Evolutionary conservation across 2,888 invertebrate genomes (phyloP).

Genomic region (Andrena hattorfiana): DNA sequence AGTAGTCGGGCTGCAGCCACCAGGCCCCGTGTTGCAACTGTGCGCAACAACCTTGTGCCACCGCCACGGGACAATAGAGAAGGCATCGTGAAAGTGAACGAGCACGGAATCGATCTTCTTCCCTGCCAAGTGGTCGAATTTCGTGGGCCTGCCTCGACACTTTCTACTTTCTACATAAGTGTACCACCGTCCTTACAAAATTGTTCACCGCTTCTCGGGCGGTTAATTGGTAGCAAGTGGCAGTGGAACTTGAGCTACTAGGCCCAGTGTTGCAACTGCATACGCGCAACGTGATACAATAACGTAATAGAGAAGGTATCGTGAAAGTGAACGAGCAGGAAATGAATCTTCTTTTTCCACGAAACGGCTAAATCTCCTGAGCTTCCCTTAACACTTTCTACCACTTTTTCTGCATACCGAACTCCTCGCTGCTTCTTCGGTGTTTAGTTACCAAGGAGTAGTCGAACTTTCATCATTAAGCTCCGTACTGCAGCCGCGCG

Average conservation of each 20-base stretch:
- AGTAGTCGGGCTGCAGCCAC: conserved; percentile 48
- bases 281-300: too few relatives aligned
- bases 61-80: conserved; percentile 14
- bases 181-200: too few relatives aligned
- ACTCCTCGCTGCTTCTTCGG: neutral
- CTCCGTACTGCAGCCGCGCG: too few relatives aligned
- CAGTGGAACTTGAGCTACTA: too few relatives aligned
- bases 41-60: conserved; percentile 1
- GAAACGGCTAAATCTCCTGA: neutral
- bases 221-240: too few relatives aligned
- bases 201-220: too few relatives aligned
- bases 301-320: conserved; percentile 9
- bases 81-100: conserved; percentile 13
- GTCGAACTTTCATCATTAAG: too few relatives aligned
- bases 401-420: neutral
- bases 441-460: too few relatives aligned
- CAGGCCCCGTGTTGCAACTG: conserved; percentile 20
- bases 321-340: conserved; percentile 15
- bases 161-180: neutral
- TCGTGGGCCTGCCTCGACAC: neutral
- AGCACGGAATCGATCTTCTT: conserved; percentile 31
- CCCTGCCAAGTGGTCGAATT: neutral
- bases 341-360: conserved; percentile 24
- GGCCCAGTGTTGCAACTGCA: too few relatives aligned
- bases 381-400: neutral